A percentile compares a stretch with the other conserved stretches of the same genome.
Evolutionary conservation across 2,888 invertebrate species (phyloP).

Genomic region (Caenorhabditis sp.): DNA sequence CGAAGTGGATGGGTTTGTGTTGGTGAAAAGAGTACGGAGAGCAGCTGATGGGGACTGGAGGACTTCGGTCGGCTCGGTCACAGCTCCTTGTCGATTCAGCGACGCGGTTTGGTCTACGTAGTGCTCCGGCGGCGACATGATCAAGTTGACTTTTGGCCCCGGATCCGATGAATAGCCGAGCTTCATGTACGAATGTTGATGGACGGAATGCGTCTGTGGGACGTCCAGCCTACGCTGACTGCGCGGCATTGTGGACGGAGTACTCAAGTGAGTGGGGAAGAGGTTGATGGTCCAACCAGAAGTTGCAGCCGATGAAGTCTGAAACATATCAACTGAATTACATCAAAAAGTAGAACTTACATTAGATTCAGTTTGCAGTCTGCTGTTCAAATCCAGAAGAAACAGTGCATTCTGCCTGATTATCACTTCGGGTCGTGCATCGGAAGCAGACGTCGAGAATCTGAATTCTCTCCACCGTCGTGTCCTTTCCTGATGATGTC

Average conservation of each 20-base stretch:
- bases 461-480: constrained; percentile 72
- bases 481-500: constrained; percentile 69
- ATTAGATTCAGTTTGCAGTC: constrained; percentile 71
- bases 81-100: constrained; percentile 28
- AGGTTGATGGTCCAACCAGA: constrained; percentile 83
- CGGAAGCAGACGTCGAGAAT: constrained; percentile 61
- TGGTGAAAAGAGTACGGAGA: constrained; percentile 66
- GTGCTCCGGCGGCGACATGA: constrained; percentile 57
- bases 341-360: too few species aligned
- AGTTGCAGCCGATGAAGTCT: constrained; percentile 66
- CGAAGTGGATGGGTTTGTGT: constrained; percentile 60
- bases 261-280: constrained; percentile 67
- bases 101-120: constrained; percentile 47
- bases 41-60: constrained; percentile 71
- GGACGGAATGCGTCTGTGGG: constrained; percentile 17
- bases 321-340: constrained; percentile 1
- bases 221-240: constrained; percentile 35
- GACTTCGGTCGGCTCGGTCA: constrained; percentile 47
- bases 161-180: constrained; percentile 79
- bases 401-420: constrained; percentile 96
- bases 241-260: constrained; percentile 59
- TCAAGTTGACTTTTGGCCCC: constrained; percentile 70
- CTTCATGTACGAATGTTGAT: constrained; percentile 54
- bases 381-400: constrained; percentile 85
- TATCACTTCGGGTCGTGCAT: constrained; percentile 70